Percentiles rank a stretch among this genome's conserved stretches.
Conservation (phyloP, 2,113 vertebrate species). For the Oryzias woworae region DNA sequence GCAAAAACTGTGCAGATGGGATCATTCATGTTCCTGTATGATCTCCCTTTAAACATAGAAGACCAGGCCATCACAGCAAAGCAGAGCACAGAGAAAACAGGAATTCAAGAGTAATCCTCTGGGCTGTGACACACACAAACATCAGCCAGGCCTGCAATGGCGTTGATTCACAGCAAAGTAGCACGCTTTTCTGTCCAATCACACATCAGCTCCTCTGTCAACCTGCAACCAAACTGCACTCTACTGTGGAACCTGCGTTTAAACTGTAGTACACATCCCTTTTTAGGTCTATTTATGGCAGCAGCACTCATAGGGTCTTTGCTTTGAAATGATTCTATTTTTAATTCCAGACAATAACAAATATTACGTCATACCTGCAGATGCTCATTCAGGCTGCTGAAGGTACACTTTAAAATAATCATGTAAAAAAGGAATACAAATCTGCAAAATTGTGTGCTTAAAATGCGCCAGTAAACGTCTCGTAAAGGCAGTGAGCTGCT, state of each 20-base stretch:
- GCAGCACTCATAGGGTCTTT: conserved; percentile 1
- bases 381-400: conserved; percentile 32
- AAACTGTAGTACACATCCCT: not conserved
- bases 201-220: conserved; percentile 4
- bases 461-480: not conserved
- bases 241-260: conserved; percentile 11
- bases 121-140: conserved; percentile 6
- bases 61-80: not conserved
- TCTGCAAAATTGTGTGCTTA: not conserved
- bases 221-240: conserved; percentile 16
- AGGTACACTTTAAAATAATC: not conserved
- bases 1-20: not conserved
- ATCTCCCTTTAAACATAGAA: not conserved
- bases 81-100: conserved; percentile 3
- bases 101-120: conserved; percentile 44
- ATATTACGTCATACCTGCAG: conserved; percentile 65
- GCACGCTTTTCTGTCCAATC: conserved; percentile 12
- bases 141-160: conserved; percentile 20
- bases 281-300: conserved; percentile 42
- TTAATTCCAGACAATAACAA: conserved; percentile 56
- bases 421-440: not conserved
- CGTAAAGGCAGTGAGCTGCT: conserved; percentile 3
- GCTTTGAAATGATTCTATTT: conserved; percentile 1
- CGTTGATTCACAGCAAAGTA: conserved; percentile 8
- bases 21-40: not conserved